Conservation (phyloP, 2,113 vertebrate species). For the Strix aluco region DNA sequence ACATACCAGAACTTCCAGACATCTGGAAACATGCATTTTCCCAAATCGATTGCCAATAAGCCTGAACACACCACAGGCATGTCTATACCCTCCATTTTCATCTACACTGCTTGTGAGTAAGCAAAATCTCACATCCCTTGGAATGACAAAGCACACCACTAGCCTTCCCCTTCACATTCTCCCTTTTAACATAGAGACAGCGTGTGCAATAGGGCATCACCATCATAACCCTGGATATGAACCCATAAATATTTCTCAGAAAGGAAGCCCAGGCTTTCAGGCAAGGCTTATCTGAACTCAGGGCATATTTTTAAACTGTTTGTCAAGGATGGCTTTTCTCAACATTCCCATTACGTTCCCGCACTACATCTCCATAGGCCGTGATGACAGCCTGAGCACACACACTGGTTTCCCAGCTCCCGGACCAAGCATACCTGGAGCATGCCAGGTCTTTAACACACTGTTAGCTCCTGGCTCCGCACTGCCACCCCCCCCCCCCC, state of each 20-base stretch:
- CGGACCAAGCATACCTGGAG: neutral
- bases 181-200: neutral
- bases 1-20: constrained; percentile 3
- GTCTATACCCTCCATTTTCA: neutral
- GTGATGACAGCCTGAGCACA: neutral
- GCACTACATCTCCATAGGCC: neutral
- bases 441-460: neutral
- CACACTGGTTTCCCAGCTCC: neutral
- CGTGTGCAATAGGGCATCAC: neutral
- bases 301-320: neutral
- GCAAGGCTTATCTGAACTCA: neutral
- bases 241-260: neutral
- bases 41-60: neutral
- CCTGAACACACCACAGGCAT: neutral
- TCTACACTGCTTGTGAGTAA: neutral
- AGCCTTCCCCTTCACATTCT: neutral
- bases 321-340: neutral
- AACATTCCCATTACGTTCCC: neutral
- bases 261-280: neutral
- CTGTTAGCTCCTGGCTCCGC: neutral
- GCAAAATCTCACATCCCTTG: neutral
- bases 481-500: neutral
- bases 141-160: neutral
- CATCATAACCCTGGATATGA: neutral
- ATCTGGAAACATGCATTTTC: neutral